phyloP scores from a whole-genome alignment of 2,888 invertebrate species.

The Calameuta idolon region DNA sequence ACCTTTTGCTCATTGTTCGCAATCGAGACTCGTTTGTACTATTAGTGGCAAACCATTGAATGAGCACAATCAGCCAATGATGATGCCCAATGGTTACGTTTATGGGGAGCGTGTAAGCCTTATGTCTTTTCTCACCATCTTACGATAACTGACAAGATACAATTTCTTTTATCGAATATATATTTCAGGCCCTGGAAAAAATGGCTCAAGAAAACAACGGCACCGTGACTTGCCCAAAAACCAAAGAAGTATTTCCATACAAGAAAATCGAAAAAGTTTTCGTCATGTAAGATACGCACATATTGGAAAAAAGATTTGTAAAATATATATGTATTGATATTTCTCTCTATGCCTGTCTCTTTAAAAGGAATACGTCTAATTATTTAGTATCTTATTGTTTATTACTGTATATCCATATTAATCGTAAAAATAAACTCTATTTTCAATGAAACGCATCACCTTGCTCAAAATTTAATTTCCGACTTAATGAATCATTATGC shows the following conservation, averaged over 20 bases:
- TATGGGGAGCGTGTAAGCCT: constrained; percentile 88
- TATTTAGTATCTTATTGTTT: constrained; percentile 37
- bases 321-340: constrained; percentile 26
- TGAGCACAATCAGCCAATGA: constrained; percentile 98
- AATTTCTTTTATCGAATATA: constrained; percentile 7
- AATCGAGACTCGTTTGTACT: constrained; percentile 92
- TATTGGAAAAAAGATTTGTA: constrained; percentile 14
- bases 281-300: constrained; percentile 83
- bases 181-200: constrained; percentile 83
- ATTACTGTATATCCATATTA: constrained; percentile 42
- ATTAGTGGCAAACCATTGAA: constrained; percentile 92
- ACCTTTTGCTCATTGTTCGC: constrained; percentile 96
- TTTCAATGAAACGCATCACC: constrained; percentile 38
- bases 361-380: constrained; percentile 24
- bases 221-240: constrained; percentile 92
- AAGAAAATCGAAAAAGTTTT: constrained; percentile 96
- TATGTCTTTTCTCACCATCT: background rate
- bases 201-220: constrained; percentile 94
- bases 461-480: background rate
- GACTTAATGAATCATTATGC: background rate
- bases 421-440: constrained; percentile 46
- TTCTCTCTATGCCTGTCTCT: constrained; percentile 19
- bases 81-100: constrained; percentile 98
- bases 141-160: background rate
- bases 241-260: constrained; percentile 90